A percentile compares a stretch with the other conserved stretches of the same genome.
These are phyloP conservation scores for Drosophila mimica DNA, from an alignment of 2,888 invertebrate species.

Conservation along the genomic window DNA sequence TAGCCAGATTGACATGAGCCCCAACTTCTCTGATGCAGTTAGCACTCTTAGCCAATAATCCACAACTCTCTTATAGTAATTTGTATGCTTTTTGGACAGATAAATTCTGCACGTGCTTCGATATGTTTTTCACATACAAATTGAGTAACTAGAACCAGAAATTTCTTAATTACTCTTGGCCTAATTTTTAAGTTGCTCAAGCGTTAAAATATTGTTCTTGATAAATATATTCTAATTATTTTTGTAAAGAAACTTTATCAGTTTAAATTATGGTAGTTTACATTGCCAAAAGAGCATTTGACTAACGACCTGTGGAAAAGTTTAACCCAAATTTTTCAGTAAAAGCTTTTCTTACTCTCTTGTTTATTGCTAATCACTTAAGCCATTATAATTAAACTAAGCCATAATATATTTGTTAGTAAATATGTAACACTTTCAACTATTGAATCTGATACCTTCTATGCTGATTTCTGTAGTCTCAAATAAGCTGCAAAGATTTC, in stretches of 20 bases:
- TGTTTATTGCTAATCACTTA: constrained; percentile 69
- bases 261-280: constrained; percentile 1
- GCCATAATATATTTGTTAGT: neutral
- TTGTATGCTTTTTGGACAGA: neutral
- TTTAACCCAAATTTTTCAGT: constrained; percentile 39
- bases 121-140: neutral
- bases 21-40: neutral
- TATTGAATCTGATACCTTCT: too few species aligned
- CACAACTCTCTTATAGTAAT: neutral
- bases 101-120: neutral
- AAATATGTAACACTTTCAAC: neutral
- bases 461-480: neutral
- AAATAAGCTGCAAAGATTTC: neutral
- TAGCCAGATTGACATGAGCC: neutral
- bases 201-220: neutral
- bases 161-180: neutral
- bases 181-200: neutral
- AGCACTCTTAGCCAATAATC: neutral
- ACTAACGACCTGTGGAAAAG: constrained; percentile 41
- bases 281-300: constrained; percentile 35
- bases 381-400: neutral
- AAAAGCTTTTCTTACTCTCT: constrained; percentile 33
- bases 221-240: neutral
- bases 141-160: neutral
- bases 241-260: neutral